Evolutionary conservation across 2,113 vertebrate species (phyloP), one percentile per base, ranked within the genome.

Genomic region (Podiceps cristatus): DNA sequence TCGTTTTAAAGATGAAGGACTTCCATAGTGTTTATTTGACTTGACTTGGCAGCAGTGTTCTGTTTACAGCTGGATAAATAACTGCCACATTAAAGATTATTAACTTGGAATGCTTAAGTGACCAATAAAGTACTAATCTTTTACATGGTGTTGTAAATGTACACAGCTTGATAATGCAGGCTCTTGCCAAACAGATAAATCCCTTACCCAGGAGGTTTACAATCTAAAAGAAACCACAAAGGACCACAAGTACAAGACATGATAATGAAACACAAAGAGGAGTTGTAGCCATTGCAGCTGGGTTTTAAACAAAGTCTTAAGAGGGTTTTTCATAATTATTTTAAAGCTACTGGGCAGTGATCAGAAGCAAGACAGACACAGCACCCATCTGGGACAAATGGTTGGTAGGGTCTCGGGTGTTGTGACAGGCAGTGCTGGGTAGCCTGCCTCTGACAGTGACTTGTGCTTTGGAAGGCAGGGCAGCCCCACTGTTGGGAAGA

Each of bases 51-150:
- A 91, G n/a, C 49, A 42, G 53, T 5, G 53, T 37, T 91, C 88
- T 94, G 62, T 91, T 96, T 94, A 93, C 0, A 24, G 56, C 84
- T 84, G 83, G 69, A 20, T 89, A 89, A 97, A 93, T 87, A 95
- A 84, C 68, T 80, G 86, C 88, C 77, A 52, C 88, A 78, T 87
- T 94, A 95, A 94, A 91, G 88, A 81, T 85, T 87, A 85, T 92
- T 94, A 93, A 92, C 73, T 77, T 72, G 68, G 69, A 87, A 91
- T 89, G 77, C 94, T 91, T 95, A 67, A 95, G 91, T 81, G 91
- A 75, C 94, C 93, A 95, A 93, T 96, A 97, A 97, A 97, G 49
- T 33, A 15, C 63, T 96, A 89, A 93, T 97, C 94, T 96, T 96
- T 96, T 96, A 87, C 91, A 93, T 29, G 62, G 82, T 5, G 50